phyloP scores from a whole-genome alignment of 2,888 invertebrate species.

The Caenorhabditis zanzibari region DNA sequence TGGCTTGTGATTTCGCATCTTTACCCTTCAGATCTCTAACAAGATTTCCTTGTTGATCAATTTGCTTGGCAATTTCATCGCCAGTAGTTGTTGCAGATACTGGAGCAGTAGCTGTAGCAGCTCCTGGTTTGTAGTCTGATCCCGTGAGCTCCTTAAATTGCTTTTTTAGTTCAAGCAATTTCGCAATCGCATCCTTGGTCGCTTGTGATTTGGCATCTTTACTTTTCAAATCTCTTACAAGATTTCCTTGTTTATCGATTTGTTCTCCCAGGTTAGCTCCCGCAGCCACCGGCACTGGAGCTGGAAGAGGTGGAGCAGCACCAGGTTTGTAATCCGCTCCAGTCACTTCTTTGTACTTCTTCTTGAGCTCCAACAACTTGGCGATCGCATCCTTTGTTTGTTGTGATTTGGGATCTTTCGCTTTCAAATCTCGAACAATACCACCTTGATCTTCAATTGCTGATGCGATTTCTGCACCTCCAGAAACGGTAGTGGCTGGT shows the following conservation, averaged over 20 bases:
- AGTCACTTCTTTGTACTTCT: conserved; percentile 88
- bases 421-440: conserved; percentile 88
- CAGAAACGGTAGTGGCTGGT: conserved; percentile 31
- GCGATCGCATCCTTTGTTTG: conserved; percentile 86
- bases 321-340: conserved; percentile 62
- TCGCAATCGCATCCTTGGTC: conserved; percentile 86
- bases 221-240: conserved; percentile 87
- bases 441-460: conserved; percentile 86
- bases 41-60: conserved; percentile 87
- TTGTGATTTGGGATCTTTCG: conserved; percentile 84
- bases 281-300: conserved; percentile 35
- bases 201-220: conserved; percentile 84
- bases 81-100: conserved; percentile 39
- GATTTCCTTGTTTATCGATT: conserved; percentile 86
- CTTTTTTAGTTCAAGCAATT: conserved; percentile 88
- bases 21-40: conserved; percentile 87
- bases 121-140: conserved; percentile 72
- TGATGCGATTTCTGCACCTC: conserved; percentile 44
- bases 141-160: conserved; percentile 86
- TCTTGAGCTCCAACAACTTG: conserved; percentile 88
- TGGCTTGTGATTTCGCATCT: conserved; percentile 84
- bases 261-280: conserved; percentile 32
- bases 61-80: conserved; percentile 59
- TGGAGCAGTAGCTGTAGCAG: conserved; percentile 69
- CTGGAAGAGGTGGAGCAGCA: conserved; percentile 36